Percentiles rank a stretch among this genome's conserved stretches.
Conservation (phyloP, 37 sponge, comb jelly and placozoan species). For the Cliona cf. orientalis region DNA sequence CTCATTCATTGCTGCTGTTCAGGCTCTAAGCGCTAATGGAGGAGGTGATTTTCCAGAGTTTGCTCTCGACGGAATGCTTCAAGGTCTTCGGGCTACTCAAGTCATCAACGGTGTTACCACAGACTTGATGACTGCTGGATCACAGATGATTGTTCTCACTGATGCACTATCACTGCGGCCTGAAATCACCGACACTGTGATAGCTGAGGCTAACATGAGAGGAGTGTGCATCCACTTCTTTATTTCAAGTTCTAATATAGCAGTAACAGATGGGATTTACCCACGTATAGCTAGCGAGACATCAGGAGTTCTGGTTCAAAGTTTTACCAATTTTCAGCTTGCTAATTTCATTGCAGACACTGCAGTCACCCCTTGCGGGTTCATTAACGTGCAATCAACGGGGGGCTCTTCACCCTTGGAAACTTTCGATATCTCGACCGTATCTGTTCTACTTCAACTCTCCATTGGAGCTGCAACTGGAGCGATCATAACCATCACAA, state of each 20-base stretch:
- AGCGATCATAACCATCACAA: neutral
- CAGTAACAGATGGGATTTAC: too few relatives aligned
- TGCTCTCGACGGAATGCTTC: constrained; percentile 10
- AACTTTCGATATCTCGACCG: neutral
- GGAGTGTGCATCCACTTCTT: constrained; percentile 44
- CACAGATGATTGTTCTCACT: constrained; percentile 46
- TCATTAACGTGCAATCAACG: neutral
- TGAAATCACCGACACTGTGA: constrained; percentile 8
- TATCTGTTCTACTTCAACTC: neutral
- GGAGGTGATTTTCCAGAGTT: constrained; percentile 62
- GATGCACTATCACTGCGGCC: constrained; percentile 40
- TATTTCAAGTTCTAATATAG: neutral
- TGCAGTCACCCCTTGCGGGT: neutral
- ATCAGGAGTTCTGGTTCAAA: neutral
- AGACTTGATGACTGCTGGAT: constrained; percentile 6
- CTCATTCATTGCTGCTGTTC: neutral
- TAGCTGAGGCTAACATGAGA: neutral
- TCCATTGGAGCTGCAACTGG: neutral
- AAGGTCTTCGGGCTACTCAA: neutral
- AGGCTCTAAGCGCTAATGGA: constrained; percentile 20
- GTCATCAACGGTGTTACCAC: neutral
- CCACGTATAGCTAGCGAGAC: neutral
- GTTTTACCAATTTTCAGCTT: constrained; percentile 2
- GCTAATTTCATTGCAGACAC: neutral
- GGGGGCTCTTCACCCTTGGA: neutral